Base-by-base conservation (phyloP, 2,888 invertebrate species). In the Rhingia rostrata region DNA sequence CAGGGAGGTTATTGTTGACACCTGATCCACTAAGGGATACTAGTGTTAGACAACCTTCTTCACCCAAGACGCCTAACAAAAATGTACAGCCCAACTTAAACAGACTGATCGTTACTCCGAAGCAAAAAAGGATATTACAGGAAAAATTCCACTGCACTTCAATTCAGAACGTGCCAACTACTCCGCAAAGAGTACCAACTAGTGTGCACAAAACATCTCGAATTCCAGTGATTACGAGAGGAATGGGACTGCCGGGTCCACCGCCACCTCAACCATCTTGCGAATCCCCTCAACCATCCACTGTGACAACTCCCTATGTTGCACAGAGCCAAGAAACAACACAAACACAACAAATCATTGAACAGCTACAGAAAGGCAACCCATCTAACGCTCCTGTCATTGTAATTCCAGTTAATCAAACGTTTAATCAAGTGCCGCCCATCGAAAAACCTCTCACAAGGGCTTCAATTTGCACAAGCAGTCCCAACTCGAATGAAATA, bases 401-500 rank as follows among this genome's bases (percentile, higher is more conserved):
- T 69, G 79, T 83, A 0, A 83, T 83, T 32, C 82, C 82, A 33
- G 72, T 83, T 1, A 83, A 79, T 33, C 78, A 79, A 30, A 83
- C 73, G 0, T 79, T 83, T 9, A 83, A 83, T n/a, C 83, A 83
- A 54, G 63, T 22, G 22, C 22, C 47, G 1, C 69, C 83, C 12
- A 7, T 0, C 0, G 39, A 35, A 9, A 35, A 12, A 10, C 5
- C 10, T 7, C 2, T 12, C 7, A 4, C 41, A 41, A 14, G 7
- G 5, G n/a, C 37, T 10, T 4, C 9, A 2, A 0, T 32, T 6
- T 6, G 4, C 12, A 0, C 10, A 6, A 30, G 7, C 0, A 64
- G 49, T n/a, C 51, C 72, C 1, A 49, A 3, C n/a, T 39, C 56
- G 4, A 14, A 47, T 58, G 64, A 81, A 70, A 70, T 75, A 47